Evolutionary conservation across 2,113 vertebrate species (phyloP).

Genomic region (Stegastes partitus): DNA sequence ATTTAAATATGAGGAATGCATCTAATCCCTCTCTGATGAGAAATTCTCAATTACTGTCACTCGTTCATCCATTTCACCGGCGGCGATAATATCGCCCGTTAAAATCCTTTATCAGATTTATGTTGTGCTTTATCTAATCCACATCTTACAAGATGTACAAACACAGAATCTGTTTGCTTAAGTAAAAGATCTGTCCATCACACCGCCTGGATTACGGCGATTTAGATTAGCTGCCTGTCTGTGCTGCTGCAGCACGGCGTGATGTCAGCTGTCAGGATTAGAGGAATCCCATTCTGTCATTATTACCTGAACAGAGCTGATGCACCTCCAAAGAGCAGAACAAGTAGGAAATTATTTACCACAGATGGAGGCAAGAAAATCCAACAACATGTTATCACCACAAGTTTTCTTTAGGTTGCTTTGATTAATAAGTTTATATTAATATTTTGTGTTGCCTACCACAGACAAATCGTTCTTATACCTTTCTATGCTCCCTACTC

Average conservation of each 20-base stretch:
- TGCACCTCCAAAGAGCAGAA: not conserved
- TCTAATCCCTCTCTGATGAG: conserved; percentile 34
- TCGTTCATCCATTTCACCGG: conserved; percentile 31
- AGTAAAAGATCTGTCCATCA: conserved; percentile 51
- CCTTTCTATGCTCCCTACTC: too few species aligned
- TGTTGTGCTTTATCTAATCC: conserved; percentile 53
- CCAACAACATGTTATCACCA: too few species aligned
- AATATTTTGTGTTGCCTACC: too few species aligned
- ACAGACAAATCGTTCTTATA: too few species aligned
- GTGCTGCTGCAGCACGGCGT: not conserved
- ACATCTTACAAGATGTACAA: conserved; percentile 39
- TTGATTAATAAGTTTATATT: too few species aligned
- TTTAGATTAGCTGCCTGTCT: conserved; percentile 37
- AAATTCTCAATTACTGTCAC: conserved; percentile 17
- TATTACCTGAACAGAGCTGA: conserved; percentile 7
- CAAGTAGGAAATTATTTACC: not conserved
- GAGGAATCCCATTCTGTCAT: conserved; percentile 27
- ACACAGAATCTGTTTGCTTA: conserved; percentile 42
- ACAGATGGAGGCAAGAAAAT: not conserved
- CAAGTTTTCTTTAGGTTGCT: too few species aligned
- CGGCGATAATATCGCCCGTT: conserved; percentile 27
- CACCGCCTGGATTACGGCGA: conserved; percentile 5
- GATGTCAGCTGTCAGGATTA: conserved; percentile 25
- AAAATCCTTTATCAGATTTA: conserved; percentile 61
- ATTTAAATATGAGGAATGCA: conserved; percentile 28